phyloP scores from a whole-genome alignment of 2,797 vertebrate species.

The Florisuga fusca region DNA sequence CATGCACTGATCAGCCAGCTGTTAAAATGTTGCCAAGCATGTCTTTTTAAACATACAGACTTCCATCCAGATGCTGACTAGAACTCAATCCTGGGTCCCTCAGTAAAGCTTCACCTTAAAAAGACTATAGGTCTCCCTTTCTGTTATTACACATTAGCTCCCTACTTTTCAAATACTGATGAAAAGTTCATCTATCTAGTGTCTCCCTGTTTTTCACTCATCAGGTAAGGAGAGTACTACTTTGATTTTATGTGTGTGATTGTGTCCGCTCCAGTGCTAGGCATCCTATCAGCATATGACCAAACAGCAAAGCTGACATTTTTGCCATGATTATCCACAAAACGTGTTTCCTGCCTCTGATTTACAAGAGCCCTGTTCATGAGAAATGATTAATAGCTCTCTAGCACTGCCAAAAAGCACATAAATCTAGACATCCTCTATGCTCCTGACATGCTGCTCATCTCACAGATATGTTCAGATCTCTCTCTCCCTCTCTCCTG shows the following conservation, averaged over 20 bases:
- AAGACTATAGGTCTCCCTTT: neutral
- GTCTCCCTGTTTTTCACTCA: neutral
- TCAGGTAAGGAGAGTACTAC: neutral
- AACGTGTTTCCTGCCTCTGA: constrained; percentile 70
- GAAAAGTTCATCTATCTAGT: constrained; percentile 16
- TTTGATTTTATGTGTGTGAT: constrained; percentile 44
- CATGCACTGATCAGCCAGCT: constrained; percentile 54
- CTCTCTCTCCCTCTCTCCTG: constrained; percentile 25
- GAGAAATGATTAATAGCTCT: constrained; percentile 77
- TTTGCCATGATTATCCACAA: constrained; percentile 38
- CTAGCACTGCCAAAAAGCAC: constrained; percentile 73
- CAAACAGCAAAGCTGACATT: constrained; percentile 58
- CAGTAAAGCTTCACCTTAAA: neutral
- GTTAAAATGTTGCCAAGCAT: constrained; percentile 54
- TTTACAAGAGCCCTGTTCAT: constrained; percentile 71
- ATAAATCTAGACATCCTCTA: constrained; percentile 76
- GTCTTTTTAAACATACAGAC: constrained; percentile 42
- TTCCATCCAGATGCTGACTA: constrained; percentile 44
- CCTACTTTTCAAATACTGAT: constrained; percentile 35
- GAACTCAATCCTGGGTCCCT: neutral
- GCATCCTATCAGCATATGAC: constrained; percentile 60
- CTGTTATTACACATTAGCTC: neutral
- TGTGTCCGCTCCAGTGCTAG: constrained; percentile 7
- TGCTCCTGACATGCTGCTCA: constrained; percentile 74
- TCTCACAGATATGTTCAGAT: constrained; percentile 62